Evolutionary conservation across 35 echinoderm and acorn worm genomes (phyloP).

Genomic region (Chiridota heheva): DNA sequence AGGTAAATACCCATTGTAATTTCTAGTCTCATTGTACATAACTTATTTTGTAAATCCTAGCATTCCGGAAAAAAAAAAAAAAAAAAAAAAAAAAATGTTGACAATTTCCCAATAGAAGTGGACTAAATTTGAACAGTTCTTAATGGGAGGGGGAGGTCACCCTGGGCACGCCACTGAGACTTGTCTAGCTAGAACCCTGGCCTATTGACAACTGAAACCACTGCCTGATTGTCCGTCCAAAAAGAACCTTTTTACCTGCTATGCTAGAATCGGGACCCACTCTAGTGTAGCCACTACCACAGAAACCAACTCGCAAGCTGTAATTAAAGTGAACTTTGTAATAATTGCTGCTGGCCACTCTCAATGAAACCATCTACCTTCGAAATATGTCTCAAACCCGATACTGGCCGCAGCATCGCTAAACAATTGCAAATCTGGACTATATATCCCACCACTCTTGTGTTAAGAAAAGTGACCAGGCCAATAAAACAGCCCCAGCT

Average conservation of each 20-base stretch:
- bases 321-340: background rate
- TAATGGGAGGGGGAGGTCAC: too few relatives aligned
- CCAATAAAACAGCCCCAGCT: too few relatives aligned
- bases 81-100: too few relatives aligned
- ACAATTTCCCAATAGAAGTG: too few relatives aligned
- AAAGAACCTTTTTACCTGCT: constrained; percentile 15
- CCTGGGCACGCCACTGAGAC: too few relatives aligned
- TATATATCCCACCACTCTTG: background rate
- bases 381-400: constrained; percentile 22
- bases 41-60: too few relatives aligned
- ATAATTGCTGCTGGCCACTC: background rate
- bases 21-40: too few relatives aligned
- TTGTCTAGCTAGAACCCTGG: too few relatives aligned
- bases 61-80: too few relatives aligned
- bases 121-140: too few relatives aligned
- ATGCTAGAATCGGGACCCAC: background rate
- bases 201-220: constrained; percentile 38
- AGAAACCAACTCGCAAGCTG: constrained; percentile 38
- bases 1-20: too few relatives aligned
- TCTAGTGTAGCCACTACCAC: constrained; percentile 14
- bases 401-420: constrained; percentile 11
- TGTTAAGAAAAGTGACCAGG: background rate
- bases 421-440: constrained; percentile 22
- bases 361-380: constrained; percentile 26
- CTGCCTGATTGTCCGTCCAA: constrained; percentile 40